Conservation (phyloP, 2,888 invertebrate species). For the Leptopilina drosophilae region DNA sequence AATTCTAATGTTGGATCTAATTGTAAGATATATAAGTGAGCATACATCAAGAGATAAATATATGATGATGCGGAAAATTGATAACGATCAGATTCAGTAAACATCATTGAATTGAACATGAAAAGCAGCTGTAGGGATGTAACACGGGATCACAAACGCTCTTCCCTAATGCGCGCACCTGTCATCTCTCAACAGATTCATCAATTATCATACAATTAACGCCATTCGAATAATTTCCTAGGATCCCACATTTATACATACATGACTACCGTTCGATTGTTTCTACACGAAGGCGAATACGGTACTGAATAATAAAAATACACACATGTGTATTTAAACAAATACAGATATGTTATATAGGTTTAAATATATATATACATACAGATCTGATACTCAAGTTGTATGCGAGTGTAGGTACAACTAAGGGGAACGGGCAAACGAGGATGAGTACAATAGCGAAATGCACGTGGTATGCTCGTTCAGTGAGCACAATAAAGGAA, state of each 20-base stretch:
- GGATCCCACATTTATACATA: not conserved
- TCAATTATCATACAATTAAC: constrained; percentile 56
- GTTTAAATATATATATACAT: not conserved
- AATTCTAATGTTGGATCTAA: not conserved
- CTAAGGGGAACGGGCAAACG: constrained; percentile 52
- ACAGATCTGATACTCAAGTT: not conserved
- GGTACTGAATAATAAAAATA: constrained; percentile 49
- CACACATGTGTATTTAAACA: constrained; percentile 34
- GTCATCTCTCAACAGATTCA: constrained; percentile 39
- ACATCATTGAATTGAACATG: not conserved
- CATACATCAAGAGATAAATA: not conserved
- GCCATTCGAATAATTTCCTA: constrained; percentile 48
- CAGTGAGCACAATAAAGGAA: constrained; percentile 60
- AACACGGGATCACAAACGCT: constrained; percentile 19
- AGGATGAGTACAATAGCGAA: constrained; percentile 62
- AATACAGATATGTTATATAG: not conserved
- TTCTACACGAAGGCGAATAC: not conserved
- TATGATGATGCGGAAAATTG: not conserved
- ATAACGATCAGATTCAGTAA: not conserved
- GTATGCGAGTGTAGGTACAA: constrained; percentile 49
- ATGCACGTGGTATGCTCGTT: constrained; percentile 62
- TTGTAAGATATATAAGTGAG: not conserved
- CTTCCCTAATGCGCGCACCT: constrained; percentile 22
- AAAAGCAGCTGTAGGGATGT: constrained; percentile 2
- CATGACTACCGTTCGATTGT: not conserved